Evolutionary conservation across 2,888 invertebrate species (phyloP).

Genomic region (Caenorhabditis parvicauda): DNA sequence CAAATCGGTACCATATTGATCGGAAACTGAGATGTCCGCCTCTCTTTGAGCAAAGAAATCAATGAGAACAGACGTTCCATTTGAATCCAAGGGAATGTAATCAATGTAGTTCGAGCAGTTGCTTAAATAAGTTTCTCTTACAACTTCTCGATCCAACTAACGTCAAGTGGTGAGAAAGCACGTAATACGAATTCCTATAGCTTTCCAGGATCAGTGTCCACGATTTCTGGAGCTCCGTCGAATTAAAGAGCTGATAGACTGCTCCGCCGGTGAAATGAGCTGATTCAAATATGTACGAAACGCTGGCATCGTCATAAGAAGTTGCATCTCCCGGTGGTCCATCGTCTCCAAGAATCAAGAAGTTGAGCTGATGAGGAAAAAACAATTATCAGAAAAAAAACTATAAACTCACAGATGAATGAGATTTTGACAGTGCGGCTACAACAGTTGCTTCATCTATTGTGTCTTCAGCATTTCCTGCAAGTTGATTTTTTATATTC

Average conservation of each 20-base stretch:
- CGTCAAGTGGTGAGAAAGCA: constrained; percentile 27
- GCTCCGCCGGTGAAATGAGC: constrained; percentile 41
- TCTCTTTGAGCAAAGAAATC: constrained; percentile 31
- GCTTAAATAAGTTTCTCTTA: constrained; percentile 13
- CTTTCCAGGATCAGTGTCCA: constrained; percentile 19
- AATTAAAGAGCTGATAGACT: constrained; percentile 26
- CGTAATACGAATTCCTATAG: constrained; percentile 21
- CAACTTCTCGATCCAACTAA: constrained; percentile 1
- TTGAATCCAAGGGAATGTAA: constrained; percentile 40
- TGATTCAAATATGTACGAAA: constrained; percentile 29
- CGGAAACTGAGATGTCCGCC: constrained; percentile 12
- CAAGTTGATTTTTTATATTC: neutral
- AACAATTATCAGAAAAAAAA: neutral
- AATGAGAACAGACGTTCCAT: constrained; percentile 26
- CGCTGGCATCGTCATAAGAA: constrained; percentile 26
- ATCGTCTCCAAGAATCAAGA: constrained; percentile 36
- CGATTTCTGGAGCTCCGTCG: constrained; percentile 11
- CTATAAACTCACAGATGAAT: constrained; percentile 7
- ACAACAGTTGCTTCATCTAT: constrained; percentile 19
- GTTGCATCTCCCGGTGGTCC: constrained; percentile 34
- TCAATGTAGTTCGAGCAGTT: constrained; percentile 36
- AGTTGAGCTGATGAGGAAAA: constrained; percentile 22
- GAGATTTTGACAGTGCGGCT: constrained; percentile 16
- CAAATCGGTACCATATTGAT: no score
- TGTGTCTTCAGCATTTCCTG: constrained; percentile 25